These are phyloP conservation scores for Morinoia aosen DNA, from an alignment of 2,888 invertebrate species.

Conservation along the genomic window DNA sequence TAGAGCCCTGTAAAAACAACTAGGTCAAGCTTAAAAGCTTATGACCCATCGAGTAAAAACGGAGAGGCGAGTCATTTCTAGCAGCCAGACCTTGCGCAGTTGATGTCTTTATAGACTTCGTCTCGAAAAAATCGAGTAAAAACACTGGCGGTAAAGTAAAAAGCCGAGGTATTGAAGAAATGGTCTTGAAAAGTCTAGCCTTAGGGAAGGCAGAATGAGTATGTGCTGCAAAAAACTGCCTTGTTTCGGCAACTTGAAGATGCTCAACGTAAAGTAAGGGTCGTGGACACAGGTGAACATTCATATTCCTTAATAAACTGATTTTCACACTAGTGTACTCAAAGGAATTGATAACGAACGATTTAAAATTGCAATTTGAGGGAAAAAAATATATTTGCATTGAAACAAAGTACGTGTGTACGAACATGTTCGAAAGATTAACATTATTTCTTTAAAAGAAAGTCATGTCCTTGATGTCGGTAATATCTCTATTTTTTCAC, in stretches of 20 bases:
- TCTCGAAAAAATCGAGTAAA: not conserved
- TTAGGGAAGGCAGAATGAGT: not conserved
- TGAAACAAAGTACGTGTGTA: too few species aligned
- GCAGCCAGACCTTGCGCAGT: not conserved
- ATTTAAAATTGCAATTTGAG: not conserved
- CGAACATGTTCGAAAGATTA: not conserved
- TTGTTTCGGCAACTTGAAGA: not conserved
- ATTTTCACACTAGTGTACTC: not conserved
- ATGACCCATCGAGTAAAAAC: not conserved
- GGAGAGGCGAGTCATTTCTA: not conserved
- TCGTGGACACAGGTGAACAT: too few species aligned
- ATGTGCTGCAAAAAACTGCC: not conserved
- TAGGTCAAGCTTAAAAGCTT: not conserved
- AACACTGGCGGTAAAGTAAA: not conserved
- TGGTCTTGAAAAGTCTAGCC: conserved; percentile 5
- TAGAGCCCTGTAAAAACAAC: not conserved
- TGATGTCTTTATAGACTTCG: not conserved
- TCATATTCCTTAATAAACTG: not conserved
- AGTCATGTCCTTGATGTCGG: not conserved
- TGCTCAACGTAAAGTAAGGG: too few species aligned
- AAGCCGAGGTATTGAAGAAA: not conserved
- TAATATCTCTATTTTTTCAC: not conserved
- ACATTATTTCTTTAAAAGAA: not conserved
- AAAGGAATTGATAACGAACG: not conserved
- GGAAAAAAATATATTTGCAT: too few species aligned